Evolutionary conservation across 2,113 vertebrate genomes (phyloP).

Genomic region (Clarias magur): DNA sequence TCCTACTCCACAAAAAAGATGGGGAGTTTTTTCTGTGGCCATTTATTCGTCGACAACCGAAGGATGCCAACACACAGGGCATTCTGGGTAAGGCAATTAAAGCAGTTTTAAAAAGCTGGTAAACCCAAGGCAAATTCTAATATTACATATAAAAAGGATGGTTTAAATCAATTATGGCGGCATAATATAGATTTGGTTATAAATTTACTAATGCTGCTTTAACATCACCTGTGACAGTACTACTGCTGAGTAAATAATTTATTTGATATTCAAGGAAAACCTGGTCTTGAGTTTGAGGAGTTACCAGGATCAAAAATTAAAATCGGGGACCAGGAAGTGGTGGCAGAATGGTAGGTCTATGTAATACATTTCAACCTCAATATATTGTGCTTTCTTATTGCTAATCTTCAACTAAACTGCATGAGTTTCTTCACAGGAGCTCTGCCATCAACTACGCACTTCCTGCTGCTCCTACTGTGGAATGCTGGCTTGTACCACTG

Average conservation of each 20-base stretch:
- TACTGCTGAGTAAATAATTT: neutral
- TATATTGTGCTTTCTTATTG: neutral
- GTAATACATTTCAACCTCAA: neutral
- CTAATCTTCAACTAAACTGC: neutral
- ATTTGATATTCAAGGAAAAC: slow-evolving; percentile 29
- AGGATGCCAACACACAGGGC: slow-evolving; percentile 40
- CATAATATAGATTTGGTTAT: neutral
- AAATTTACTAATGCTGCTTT: neutral
- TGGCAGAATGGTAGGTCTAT: neutral
- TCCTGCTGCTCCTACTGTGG: slow-evolving; percentile 11
- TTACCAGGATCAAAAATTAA: slow-evolving; percentile 19
- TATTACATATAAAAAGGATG: too few species aligned
- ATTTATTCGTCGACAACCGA: slow-evolving; percentile 51
- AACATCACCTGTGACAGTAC: neutral
- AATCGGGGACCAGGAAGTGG: slow-evolving; percentile 7
- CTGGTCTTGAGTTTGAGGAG: slow-evolving; percentile 27
- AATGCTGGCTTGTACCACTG: slow-evolving; percentile 49
- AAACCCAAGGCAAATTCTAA: neutral
- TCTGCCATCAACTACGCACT: slow-evolving; percentile 35
- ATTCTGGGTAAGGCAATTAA: slow-evolving; percentile 59
- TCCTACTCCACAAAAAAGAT: slow-evolving; percentile 55
- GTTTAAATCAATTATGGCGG: neutral
- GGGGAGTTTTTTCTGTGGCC: slow-evolving; percentile 63
- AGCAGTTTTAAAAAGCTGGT: neutral
- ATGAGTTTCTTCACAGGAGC: slow-evolving; percentile 30